phyloP scores from a whole-genome alignment of 2,888 invertebrate genomes.

The Torymus tubicola region DNA sequence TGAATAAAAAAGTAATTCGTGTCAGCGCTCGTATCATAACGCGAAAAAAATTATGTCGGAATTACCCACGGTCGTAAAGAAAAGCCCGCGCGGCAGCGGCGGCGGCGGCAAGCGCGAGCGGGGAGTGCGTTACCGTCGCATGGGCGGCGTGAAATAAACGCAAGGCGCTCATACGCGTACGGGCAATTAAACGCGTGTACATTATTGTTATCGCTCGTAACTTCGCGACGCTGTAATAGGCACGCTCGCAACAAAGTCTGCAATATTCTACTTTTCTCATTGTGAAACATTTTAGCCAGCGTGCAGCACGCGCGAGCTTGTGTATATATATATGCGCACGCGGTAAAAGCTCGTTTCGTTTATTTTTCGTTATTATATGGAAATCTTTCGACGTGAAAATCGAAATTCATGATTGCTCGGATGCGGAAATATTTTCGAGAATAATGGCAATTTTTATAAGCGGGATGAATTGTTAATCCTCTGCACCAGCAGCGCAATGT shows the following conservation, averaged over 20 bases:
- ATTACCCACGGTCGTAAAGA: constrained; percentile 56
- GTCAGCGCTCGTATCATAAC: constrained; percentile 50
- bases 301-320: neutral
- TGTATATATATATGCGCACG: neutral
- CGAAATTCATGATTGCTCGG: constrained; percentile 19
- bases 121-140: constrained; percentile 45
- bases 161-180: constrained; percentile 60
- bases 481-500: too few relatives aligned
- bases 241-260: constrained; percentile 50
- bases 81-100: constrained; percentile 12
- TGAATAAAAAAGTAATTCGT: constrained; percentile 54
- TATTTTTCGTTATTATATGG: constrained; percentile 51
- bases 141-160: constrained; percentile 59
- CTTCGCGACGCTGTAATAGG: constrained; percentile 53
- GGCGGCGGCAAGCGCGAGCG: neutral
- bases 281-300: constrained; percentile 47
- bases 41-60: constrained; percentile 49
- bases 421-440: too few relatives aligned
- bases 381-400: constrained; percentile 32
- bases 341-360: constrained; percentile 32
- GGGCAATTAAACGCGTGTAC: constrained; percentile 61
- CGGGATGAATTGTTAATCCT: too few relatives aligned
- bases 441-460: too few relatives aligned
- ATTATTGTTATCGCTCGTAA: constrained; percentile 62
- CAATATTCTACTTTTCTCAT: constrained; percentile 54